A percentile compares a stretch with the other conserved stretches of the same genome.
Evolutionary conservation across 2,888 invertebrate genomes (phyloP).

Genomic region (Chrysopilus asiliformis): DNA sequence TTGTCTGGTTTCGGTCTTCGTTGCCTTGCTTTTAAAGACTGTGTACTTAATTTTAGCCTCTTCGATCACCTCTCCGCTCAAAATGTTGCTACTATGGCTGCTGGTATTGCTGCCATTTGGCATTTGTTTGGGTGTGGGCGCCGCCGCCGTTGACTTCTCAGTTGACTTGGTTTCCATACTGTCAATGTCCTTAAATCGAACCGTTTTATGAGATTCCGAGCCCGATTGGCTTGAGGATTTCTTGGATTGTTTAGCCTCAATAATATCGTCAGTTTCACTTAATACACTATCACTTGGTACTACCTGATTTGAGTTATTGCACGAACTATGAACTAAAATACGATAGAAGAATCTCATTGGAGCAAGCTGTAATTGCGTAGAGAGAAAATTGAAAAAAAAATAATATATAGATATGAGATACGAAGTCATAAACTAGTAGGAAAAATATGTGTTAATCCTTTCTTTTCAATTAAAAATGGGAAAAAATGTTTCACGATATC

Average conservation of each 20-base stretch:
- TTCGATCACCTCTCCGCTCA: neutral
- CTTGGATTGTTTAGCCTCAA: constrained; percentile 16
- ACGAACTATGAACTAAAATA: constrained; percentile 34
- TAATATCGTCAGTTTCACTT: constrained; percentile 6
- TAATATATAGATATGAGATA: too few relatives aligned
- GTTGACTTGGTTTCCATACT: neutral
- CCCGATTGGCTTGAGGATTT: constrained; percentile 6
- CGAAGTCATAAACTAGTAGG: too few relatives aligned
- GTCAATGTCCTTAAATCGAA: constrained; percentile 7
- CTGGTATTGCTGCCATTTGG: neutral
- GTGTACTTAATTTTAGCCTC: too few relatives aligned
- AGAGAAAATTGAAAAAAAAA: too few relatives aligned
- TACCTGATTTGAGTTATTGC: constrained; percentile 13
- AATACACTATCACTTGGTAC: constrained; percentile 6
- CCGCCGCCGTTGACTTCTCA: neutral
- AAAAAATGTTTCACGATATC: too few relatives aligned
- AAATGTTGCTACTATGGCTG: neutral
- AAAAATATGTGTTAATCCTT: too few relatives aligned
- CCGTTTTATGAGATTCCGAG: constrained; percentile 4
- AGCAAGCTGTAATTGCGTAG: constrained; percentile 42
- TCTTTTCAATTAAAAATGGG: too few relatives aligned
- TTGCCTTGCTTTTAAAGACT: neutral
- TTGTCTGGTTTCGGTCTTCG: neutral
- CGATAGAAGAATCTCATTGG: constrained; percentile 53
- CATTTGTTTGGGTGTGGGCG: neutral